Base-by-base conservation (phyloP, 2,888 invertebrate genomes). In the Anthoptus insignis region DNA sequence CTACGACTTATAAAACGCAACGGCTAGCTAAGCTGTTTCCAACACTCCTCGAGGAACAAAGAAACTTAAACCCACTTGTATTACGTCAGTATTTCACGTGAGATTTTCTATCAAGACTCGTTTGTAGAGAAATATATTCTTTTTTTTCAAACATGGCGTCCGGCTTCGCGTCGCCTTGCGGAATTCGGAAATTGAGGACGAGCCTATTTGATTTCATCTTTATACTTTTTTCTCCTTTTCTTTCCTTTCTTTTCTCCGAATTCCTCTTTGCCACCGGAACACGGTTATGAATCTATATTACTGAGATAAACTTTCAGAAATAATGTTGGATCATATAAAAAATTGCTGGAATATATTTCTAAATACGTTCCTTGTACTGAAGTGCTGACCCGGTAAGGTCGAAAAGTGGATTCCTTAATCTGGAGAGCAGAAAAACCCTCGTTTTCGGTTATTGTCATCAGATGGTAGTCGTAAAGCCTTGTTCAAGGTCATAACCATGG, bases 151-250 rank as follows among this genome's bases (percentile, higher is more conserved):
- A 19, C 42, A 2, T 16, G 9, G 4, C 42, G 11, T 42, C 42
- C 42, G 42, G 19, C 42, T 42, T 3, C 42, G 42, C 42, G 8
- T 21, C 42, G 19, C 19, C 42, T 42, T 14, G 14, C 37, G 37
- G 14, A n/a, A 37, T 34, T 34, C 53, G 53, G 53, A 53, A 34
- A 53, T 53, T 53, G 21, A 13, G 53, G 53, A 53, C 53, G 34
- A 34, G 21, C 53, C 34, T 13, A 21, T 53, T 34, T 21, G 16
- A 29, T 53, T 53, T 53, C 34, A 21, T 53, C 34, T 53, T 34
- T 53, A 22, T n/a, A n/a, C 21, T 53, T 34, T 53, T 42, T 19
- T n/a, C 5, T 42, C n/a, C 14, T 37, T 37, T 42, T 42, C 9
- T 39, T 39, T 39, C 8, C 19, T 42, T 42, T 42, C 42, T 19